phyloP scores from a whole-genome alignment of 2,797 vertebrate genomes.

The Pelodytes ibericus region DNA sequence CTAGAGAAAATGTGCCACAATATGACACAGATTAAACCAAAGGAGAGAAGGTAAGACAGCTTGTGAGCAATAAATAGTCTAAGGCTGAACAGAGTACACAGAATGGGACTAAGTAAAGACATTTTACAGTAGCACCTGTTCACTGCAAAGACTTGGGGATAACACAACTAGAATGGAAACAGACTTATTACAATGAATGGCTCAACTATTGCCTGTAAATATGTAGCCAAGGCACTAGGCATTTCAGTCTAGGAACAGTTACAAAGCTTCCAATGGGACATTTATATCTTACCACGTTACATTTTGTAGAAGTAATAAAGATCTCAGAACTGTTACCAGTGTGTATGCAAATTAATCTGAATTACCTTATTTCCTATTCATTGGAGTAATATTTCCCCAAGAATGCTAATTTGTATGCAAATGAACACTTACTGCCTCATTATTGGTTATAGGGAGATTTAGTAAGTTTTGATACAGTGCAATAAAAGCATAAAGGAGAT shows the following conservation, averaged over 20 bases:
- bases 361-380: conserved; percentile 38
- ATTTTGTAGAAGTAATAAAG: conserved; percentile 39
- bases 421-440: conserved; percentile 40
- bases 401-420: conserved; percentile 42
- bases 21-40: neutral
- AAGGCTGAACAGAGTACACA: neutral
- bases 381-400: conserved; percentile 21
- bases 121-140: neutral
- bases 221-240: no score
- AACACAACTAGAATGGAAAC: neutral
- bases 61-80: neutral
- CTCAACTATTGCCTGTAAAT: no score
- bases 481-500: conserved; percentile 22
- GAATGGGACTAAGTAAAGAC: neutral
- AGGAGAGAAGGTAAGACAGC: neutral
- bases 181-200: no score
- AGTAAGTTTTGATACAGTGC: conserved; percentile 39
- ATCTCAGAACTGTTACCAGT: conserved; percentile 16
- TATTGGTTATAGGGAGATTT: conserved; percentile 42
- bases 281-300: conserved; percentile 14
- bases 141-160: neutral
- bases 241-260: no score
- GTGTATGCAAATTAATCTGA: conserved; percentile 25
- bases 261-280: neutral
- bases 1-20: neutral